Evolutionary conservation across 2,888 invertebrate genomes (phyloP), one percentile per base, ranked within the genome.

Genomic region (Pardosa pseudoannulata): DNA sequence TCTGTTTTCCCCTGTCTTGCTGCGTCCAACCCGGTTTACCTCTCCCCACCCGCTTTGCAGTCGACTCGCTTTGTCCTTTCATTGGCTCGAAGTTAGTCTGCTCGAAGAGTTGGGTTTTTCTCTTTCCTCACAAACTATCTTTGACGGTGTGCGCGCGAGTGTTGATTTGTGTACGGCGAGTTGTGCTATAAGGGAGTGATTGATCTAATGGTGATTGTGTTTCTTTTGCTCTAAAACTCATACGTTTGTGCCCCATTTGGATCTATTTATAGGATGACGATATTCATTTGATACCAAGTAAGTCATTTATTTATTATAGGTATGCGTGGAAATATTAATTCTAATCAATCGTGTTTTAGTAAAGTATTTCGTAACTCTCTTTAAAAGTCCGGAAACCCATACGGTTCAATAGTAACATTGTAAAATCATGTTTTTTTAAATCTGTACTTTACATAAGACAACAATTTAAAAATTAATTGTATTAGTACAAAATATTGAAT

Each of bases 41-140:
- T 71, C 32, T 50, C 36, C 67, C 67, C 56, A 67, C 80, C 74
- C 71, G 73, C 73, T 64, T 19, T 7, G 23, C 50, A 73, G 50
- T 81, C 16, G 81, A 74, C 65, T 80, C 73, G 73, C 36, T 73
- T 73, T 65, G 36, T 62, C 5, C 32, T 36, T 39, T 32, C 62
- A 81, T 81, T 81, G 81, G 81, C 29, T 16, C 46, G 64, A 81
- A 81, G 81, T 81, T 81, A 23, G 68, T 74, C 56, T 46, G 41
- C 39, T 56, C 64, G 41, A 29, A 27, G 39, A 64, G 39, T 67
- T 16, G 65, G 64, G 16, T 50, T 39, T 39, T 64, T 36, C 39
- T 31, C 62, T 36, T 19, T 27, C 56, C 62, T 29, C 50, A 64
- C 28, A 62, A 79, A 68, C 79, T 27, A 31, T n/a, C 41, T 65